These are phyloP conservation scores for Ectobius pallidus DNA, from an alignment of 2,888 invertebrate species.

Conservation along the genomic window DNA sequence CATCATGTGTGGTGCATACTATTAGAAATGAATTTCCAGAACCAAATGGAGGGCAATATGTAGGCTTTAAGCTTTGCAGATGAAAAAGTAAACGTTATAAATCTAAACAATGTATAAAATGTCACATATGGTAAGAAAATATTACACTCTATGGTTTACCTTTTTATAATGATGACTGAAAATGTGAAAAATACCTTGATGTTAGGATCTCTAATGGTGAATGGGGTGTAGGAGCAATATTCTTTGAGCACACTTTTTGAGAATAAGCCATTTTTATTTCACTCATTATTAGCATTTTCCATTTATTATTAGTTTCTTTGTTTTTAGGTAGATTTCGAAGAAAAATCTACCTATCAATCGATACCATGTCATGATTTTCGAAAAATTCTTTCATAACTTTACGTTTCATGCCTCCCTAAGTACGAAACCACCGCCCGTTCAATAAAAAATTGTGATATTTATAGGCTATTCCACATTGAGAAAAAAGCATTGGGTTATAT, in stretches of 20 bases:
- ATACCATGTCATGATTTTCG: too few relatives aligned
- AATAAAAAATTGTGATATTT: too few relatives aligned
- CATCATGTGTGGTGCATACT: background rate
- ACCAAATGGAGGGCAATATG: background rate
- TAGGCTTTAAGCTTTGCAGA: background rate
- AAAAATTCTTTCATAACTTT: too few relatives aligned
- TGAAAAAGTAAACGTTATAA: background rate
- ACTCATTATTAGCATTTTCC: background rate
- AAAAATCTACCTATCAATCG: too few relatives aligned
- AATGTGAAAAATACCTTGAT: background rate
- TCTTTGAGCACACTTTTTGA: background rate
- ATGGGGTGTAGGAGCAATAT: background rate
- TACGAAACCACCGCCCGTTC: too few relatives aligned
- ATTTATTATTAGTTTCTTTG: background rate
- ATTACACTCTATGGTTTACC: background rate
- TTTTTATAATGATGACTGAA: background rate
- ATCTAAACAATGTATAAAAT: background rate
- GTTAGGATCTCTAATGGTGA: background rate
- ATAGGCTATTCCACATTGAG: too few relatives aligned
- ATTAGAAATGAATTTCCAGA: background rate
- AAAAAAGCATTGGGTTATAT: too few relatives aligned
- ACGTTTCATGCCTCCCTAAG: too few relatives aligned
- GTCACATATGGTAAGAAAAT: background rate
- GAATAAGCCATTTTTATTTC: background rate
- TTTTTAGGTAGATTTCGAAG: too few relatives aligned